Base-by-base conservation (phyloP, 2,797 vertebrate species). In the Cyclopterus lumpus region DNA sequence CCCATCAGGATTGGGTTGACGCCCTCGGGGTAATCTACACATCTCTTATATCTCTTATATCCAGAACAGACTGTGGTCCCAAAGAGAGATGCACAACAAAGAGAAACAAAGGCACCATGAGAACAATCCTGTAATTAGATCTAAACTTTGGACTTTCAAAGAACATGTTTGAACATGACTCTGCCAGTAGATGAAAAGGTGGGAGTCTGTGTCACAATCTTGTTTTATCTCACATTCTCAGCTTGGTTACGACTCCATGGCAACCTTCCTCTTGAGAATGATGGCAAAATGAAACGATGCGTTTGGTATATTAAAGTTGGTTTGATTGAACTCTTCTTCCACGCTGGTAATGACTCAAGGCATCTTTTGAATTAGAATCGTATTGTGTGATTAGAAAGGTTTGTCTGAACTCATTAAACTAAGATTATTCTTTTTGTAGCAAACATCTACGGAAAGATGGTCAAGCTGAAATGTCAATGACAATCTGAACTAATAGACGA, bases 161-260 rank as follows among this genome's bases (percentile, higher is more conserved):
- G 71, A 63, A 81, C 74, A 76, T 74, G 38, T 60, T 24, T 58
- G 15, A 63, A 64, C 30, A 51, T 62, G 42, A 75, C 64, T 75
- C 38, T 59, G 46, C 20, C 72, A 79, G 46, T 18, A 22, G 49
- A 82, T 81, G 16, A 77, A 81, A 67, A 74, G 26, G 77, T 71
- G 70, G 70, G 72, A 61, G 73, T 85, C 70, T 64, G 58, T 67
- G 67, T 70, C 75, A 71, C 24, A 73, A 46, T 77, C 34, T 49
- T 63, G 63, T 79, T 87, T 86, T 64, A 78, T 71, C 46, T 64
- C 48, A 73, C 55, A 69, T 66, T 75, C 38, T 72, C 64, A 57
- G 71, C 68, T 75, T 71, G 40, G 67, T 83, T 84, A 72, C 44
- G 55, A 81, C 66, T 73, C 86, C 85, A 87, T 85, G 83, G 85